These are phyloP conservation scores for Argya squamiceps DNA, from an alignment of 2,797 vertebrate genomes.

Conservation along the genomic window DNA sequence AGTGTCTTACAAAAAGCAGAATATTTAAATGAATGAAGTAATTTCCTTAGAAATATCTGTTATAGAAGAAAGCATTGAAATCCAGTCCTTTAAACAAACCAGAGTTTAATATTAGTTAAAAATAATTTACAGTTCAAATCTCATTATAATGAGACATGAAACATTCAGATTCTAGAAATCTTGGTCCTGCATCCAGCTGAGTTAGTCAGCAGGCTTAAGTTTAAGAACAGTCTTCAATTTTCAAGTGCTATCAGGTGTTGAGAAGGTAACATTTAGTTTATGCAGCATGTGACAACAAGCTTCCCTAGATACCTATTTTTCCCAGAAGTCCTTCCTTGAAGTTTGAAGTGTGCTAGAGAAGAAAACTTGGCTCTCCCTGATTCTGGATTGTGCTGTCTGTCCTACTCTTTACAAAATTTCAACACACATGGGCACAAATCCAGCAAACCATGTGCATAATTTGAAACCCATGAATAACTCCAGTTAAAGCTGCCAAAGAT, in stretches of 20 bases:
- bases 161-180: neutral
- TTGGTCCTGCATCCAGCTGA: neutral
- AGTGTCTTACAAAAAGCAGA: constrained; percentile 11
- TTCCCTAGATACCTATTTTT: neutral
- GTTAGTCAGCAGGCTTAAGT: neutral
- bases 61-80: neutral
- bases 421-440: neutral
- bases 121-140: constrained; percentile 4
- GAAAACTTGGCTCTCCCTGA: neutral
- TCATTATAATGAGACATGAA: neutral
- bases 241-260: constrained; percentile 1
- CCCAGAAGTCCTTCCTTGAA: neutral
- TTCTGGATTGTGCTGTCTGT: constrained; percentile 4
- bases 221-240: neutral
- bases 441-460: constrained; percentile 48
- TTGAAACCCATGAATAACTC: constrained; percentile 49
- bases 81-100: constrained; percentile 1
- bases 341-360: neutral
- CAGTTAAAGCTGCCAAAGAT: constrained; percentile 46
- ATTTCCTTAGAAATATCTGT: constrained; percentile 43
- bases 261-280: neutral
- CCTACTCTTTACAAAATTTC: constrained; percentile 20
- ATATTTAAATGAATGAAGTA: constrained; percentile 40
- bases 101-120: neutral
- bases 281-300: neutral